Conservation (phyloP, 1,140 invertebrate genomes). For the Bicyclus anynana region DNA sequence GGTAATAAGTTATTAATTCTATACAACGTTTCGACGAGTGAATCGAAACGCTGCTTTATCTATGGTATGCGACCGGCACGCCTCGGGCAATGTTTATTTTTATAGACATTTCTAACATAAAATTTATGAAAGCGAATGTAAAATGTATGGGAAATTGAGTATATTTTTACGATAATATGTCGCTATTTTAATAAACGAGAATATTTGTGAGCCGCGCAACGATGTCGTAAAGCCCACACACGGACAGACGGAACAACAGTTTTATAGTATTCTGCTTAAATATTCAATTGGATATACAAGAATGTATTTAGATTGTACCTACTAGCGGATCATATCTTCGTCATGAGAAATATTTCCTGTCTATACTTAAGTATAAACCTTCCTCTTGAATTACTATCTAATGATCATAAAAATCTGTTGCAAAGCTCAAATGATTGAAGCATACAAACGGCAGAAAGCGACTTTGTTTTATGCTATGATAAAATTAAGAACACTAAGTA, state of each 20-base stretch:
- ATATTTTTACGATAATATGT: slow-evolving; percentile 5
- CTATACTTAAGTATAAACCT: too few relatives aligned
- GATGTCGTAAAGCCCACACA: neutral
- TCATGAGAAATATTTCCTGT: too few relatives aligned
- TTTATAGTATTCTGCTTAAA: too few relatives aligned
- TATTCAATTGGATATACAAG: too few relatives aligned
- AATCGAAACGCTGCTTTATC: neutral
- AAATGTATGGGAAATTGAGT: slow-evolving; percentile 4
- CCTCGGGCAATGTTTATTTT: neutral
- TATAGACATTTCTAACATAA: neutral
- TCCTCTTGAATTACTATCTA: too few relatives aligned
- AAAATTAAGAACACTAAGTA: too few relatives aligned
- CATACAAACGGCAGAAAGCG: too few relatives aligned
- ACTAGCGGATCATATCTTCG: too few relatives aligned
- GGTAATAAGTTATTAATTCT: neutral
- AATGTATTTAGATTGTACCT: neutral
- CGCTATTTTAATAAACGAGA: neutral
- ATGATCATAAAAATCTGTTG: too few relatives aligned
- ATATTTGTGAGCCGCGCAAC: neutral
- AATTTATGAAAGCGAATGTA: slow-evolving; percentile 1
- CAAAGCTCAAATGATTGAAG: too few relatives aligned
- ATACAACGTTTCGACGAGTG: neutral
- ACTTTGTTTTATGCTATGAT: too few relatives aligned
- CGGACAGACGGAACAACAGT: too few relatives aligned
- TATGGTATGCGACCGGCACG: neutral